Evolutionary conservation across 2,113 vertebrate genomes (phyloP).

Genomic region (Thryonomys swinderianus): DNA sequence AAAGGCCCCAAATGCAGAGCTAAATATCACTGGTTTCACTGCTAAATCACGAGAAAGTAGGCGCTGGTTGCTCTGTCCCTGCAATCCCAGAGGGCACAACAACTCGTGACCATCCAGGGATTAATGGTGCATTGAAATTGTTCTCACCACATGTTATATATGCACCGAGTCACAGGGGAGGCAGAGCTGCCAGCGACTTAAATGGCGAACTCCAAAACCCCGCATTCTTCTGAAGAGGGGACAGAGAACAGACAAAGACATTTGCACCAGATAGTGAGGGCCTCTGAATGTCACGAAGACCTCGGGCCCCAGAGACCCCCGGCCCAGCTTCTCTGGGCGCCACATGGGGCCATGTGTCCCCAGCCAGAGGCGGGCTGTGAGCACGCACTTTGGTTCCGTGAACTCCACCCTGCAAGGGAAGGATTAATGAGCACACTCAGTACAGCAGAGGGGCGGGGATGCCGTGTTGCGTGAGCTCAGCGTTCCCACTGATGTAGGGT

Average conservation of each 20-base stretch:
- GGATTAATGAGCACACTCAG: constrained; percentile 19
- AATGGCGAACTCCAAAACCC: constrained; percentile 39
- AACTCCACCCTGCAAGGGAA: constrained; percentile 47
- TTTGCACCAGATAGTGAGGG: not conserved
- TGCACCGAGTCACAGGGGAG: constrained; percentile 37
- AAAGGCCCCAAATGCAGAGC: constrained; percentile 23
- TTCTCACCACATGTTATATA: constrained; percentile 65
- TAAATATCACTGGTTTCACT: not conserved
- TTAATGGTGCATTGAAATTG: constrained; percentile 79
- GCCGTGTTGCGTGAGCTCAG: not conserved
- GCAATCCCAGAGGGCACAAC: constrained; percentile 58
- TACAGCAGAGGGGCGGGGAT: not conserved
- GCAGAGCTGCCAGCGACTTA: not conserved
- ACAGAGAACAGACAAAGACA: not conserved
- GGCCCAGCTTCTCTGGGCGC: not conserved
- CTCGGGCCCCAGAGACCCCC: not conserved
- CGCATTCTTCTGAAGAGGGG: constrained; percentile 37
- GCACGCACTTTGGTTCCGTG: constrained; percentile 48
- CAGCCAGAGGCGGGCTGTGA: not conserved
- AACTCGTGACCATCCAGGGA: constrained; percentile 71
- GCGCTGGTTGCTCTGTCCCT: not conserved
- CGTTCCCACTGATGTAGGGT: constrained; percentile 33
- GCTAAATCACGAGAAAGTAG: constrained; percentile 61
- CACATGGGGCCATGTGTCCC: not conserved
- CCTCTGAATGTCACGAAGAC: not conserved